phyloP scores from a whole-genome alignment of 2,113 vertebrate species.

The Colossoma macropomum region DNA sequence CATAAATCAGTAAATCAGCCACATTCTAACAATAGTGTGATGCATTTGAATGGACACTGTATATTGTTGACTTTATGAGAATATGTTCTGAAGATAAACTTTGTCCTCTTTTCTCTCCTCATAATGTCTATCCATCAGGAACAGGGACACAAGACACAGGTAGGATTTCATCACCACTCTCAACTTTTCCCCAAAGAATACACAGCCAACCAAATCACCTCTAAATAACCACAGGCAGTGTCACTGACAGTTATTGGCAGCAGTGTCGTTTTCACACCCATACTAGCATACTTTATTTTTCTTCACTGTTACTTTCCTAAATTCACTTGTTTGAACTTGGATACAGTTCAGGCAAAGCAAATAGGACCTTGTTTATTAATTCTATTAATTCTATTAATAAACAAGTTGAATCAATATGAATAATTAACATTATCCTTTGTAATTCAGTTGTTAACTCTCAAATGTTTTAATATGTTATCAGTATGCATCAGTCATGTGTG shows the following conservation, averaged over 20 bases:
- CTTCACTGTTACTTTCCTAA: neutral
- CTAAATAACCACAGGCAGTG: neutral
- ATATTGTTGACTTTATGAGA: conserved; percentile 11
- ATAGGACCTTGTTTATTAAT: neutral
- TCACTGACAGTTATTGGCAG: neutral
- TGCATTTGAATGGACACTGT: neutral
- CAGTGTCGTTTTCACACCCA: neutral
- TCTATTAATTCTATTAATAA: neutral
- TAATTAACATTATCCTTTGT: no score
- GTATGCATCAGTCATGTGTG: no score
- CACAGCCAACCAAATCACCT: neutral
- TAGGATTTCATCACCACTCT: conserved; percentile 1
- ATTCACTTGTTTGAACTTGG: neutral
- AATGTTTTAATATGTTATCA: no score
- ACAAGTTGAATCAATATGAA: no score
- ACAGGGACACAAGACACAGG: conserved; percentile 46
- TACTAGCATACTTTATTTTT: neutral
- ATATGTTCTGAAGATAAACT: conserved; percentile 22
- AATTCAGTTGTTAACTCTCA: no score
- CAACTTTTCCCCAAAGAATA: neutral
- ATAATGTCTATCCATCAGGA: conserved; percentile 27
- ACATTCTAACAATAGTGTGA: neutral
- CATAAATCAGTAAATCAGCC: conserved; percentile 14
- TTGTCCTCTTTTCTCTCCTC: conserved; percentile 15
- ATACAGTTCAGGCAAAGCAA: neutral